These are phyloP conservation scores for Pocillopora damicornis DNA, from an alignment of 64 coral and sea anemone species.

Conservation along the genomic window DNA sequence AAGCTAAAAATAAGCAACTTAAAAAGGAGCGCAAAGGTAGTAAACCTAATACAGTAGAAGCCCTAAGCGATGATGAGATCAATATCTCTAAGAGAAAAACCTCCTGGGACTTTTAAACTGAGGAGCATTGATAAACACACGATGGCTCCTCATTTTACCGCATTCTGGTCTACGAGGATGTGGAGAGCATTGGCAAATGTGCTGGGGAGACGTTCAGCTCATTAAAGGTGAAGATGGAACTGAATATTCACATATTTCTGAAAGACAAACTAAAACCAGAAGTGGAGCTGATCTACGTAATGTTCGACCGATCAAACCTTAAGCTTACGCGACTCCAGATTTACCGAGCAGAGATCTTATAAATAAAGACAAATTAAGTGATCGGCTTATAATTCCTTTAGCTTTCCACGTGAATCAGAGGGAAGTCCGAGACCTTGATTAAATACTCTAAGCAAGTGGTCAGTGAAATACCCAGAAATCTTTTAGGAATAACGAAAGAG, in stretches of 20 bases:
- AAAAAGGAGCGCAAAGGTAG: conserved; percentile 31
- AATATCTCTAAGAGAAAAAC: conserved; percentile 34
- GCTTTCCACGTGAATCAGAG: too few relatives aligned
- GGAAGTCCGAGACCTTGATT: too few relatives aligned
- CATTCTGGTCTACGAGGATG: conserved; percentile 30
- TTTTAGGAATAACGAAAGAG: too few relatives aligned
- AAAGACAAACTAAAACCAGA: not conserved
- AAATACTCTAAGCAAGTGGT: too few relatives aligned
- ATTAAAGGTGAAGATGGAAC: conserved; percentile 42
- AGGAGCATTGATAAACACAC: conserved; percentile 24
- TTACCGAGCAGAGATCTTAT: too few relatives aligned
- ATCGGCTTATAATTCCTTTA: too few relatives aligned
- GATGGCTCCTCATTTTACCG: not conserved
- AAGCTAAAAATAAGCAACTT: not conserved
- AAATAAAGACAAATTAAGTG: too few relatives aligned
- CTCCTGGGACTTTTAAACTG: conserved; percentile 41
- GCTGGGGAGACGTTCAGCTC: conserved; percentile 39
- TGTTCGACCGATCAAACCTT: conserved; percentile 20
- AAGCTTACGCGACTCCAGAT: not conserved
- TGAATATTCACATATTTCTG: conserved; percentile 55
- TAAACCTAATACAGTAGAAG: conserved; percentile 31
- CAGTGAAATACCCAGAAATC: too few relatives aligned
- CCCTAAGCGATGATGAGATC: conserved; percentile 19
- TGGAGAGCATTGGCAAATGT: conserved; percentile 38
- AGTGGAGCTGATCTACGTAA: not conserved